Evolutionary conservation across 2,888 invertebrate species (phyloP).

Genomic region (Acleris laterana): DNA sequence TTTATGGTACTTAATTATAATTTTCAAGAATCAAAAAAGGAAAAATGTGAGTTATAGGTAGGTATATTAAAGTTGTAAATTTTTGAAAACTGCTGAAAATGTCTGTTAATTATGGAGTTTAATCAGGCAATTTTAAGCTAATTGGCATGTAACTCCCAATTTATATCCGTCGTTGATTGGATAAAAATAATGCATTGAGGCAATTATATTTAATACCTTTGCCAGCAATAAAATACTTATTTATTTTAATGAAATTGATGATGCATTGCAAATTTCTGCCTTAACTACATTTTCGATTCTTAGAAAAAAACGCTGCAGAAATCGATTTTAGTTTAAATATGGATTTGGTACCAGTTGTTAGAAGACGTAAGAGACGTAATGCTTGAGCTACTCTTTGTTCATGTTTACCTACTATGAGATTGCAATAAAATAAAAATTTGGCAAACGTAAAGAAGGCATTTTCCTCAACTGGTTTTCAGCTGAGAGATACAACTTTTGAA

Average conservation of each 20-base stretch:
- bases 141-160: conserved; percentile 6
- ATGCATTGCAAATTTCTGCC: background rate
- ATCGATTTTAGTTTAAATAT: no score
- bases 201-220: background rate
- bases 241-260: conserved; percentile 7
- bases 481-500: no score
- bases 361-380: no score
- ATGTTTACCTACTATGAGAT: no score
- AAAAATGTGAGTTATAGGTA: no score
- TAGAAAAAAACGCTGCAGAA: background rate
- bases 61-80: background rate
- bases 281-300: conserved; percentile 1
- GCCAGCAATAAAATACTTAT: background rate
- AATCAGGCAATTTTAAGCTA: conserved; percentile 1
- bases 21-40: no score
- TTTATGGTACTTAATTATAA: no score
- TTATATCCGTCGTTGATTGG: conserved; percentile 4
- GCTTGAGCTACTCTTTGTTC: no score
- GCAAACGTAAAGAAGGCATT: no score
- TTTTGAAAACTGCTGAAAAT: background rate
- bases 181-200: conserved; percentile 5
- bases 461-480: no score
- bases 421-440: no score
- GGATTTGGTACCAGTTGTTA: no score
- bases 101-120: background rate